Conservation (phyloP, 2,888 invertebrate genomes). For the Coecobrya sp. region DNA sequence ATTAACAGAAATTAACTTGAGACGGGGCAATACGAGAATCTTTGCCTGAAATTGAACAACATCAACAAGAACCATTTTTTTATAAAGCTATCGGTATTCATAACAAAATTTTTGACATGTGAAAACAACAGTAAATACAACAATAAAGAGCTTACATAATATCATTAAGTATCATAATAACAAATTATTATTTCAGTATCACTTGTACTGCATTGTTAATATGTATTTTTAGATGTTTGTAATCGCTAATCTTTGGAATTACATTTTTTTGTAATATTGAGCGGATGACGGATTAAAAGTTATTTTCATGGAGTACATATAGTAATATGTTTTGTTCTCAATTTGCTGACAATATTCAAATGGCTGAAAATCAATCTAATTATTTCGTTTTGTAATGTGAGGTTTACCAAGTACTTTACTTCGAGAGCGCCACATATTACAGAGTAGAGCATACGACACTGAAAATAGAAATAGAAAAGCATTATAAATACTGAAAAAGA, state of each 20-base stretch:
- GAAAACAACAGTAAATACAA: no score
- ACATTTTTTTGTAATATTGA: neutral
- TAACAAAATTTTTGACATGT: neutral
- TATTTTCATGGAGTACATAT: no score
- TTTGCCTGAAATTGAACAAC: neutral
- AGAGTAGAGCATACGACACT: constrained; percentile 93
- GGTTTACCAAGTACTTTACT: constrained; percentile 88
- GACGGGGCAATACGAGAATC: neutral
- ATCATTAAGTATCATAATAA: no score
- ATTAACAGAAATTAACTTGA: no score
- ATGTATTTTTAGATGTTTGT: neutral
- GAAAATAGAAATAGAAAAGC: constrained; percentile 85
- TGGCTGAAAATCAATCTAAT: constrained; percentile 17
- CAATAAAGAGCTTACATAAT: no score
- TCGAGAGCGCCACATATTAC: constrained; percentile 94
- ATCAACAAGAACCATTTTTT: neutral
- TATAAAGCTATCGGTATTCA: neutral
- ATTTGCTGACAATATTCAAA: no score
- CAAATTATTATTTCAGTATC: no score
- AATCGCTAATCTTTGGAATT: neutral
- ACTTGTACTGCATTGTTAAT: neutral
- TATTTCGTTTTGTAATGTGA: constrained; percentile 57
- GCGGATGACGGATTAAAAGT: neutral
- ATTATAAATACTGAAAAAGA: neutral
- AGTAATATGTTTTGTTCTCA: no score